phyloP scores from a whole-genome alignment of 2,797 vertebrate genomes.

The Scomberomorus guttatus region DNA sequence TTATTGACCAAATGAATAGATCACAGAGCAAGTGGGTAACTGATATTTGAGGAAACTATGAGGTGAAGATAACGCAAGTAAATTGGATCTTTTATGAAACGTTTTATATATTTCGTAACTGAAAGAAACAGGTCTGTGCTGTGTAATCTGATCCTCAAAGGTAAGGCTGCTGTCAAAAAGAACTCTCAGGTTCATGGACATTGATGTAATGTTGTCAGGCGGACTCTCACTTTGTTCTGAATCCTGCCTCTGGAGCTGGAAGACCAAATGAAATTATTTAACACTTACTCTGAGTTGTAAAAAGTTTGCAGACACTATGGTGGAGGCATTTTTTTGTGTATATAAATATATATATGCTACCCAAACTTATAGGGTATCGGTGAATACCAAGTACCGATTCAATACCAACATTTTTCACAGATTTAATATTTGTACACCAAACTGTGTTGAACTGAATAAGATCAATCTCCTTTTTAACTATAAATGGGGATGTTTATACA shows the following conservation, averaged over 20 bases:
- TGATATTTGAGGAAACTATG: not conserved
- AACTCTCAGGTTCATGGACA: not conserved
- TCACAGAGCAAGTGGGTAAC: not conserved
- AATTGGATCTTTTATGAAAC: not conserved
- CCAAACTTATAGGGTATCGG: not conserved
- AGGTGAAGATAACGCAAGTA: not conserved
- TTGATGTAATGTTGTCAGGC: constrained; percentile 7
- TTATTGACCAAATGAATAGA: not conserved
- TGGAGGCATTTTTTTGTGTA: not conserved
- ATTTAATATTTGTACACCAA: no score
- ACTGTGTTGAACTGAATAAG: not conserved
- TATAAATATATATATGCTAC: not conserved
- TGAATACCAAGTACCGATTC: no score
- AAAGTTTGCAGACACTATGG: constrained; percentile 8
- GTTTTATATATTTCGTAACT: not conserved
- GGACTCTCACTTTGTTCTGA: not conserved
- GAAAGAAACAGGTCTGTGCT: not conserved
- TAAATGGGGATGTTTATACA: not conserved
- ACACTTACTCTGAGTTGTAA: constrained; percentile 16
- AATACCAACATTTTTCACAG: no score
- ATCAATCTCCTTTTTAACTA: not conserved
- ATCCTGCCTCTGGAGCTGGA: constrained; percentile 10
- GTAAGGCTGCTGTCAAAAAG: constrained; percentile 17
- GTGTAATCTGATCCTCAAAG: not conserved
- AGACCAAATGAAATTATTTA: constrained; percentile 26